Conservation (phyloP, 2,797 vertebrate genomes). For the Bryconaethiops microstoma region DNA sequence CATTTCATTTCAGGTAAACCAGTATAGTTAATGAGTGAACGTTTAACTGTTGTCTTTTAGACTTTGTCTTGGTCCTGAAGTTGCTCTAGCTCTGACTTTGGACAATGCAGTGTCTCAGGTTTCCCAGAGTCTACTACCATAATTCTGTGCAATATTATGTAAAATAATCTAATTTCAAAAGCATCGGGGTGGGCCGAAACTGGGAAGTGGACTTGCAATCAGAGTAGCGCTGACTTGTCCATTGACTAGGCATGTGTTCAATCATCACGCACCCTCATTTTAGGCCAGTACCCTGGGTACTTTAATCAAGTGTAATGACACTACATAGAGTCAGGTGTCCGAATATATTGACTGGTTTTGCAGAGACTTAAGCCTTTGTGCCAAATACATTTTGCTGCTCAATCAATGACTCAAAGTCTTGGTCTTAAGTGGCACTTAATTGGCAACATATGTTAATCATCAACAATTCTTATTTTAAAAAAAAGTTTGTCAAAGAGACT, state of each 20-base stretch:
- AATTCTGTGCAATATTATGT: not conserved
- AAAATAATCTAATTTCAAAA: not conserved
- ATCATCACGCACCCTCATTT: not conserved
- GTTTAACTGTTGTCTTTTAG: not conserved
- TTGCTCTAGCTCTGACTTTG: too few species aligned
- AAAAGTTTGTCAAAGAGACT: not conserved
- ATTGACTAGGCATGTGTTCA: not conserved
- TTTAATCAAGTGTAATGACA: slow-evolving; percentile 4
- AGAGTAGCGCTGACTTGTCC: not conserved
- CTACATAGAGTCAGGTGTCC: not conserved
- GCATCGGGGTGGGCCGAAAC: not conserved
- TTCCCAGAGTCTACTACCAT: not conserved
- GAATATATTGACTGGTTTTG: not conserved
- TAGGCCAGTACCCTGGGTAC: not conserved
- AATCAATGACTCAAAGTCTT: not conserved
- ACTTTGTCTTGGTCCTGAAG: not conserved
- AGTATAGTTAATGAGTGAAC: too few species aligned
- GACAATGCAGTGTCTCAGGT: not conserved
- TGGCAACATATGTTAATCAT: not conserved
- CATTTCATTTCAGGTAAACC: too few species aligned
- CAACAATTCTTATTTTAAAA: not conserved
- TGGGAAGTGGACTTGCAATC: not conserved
- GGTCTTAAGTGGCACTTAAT: not conserved
- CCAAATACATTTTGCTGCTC: not conserved
- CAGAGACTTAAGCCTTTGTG: not conserved